Conservation (phyloP, 2,113 vertebrate genomes). For the Kobus ellipsiprymnus region DNA sequence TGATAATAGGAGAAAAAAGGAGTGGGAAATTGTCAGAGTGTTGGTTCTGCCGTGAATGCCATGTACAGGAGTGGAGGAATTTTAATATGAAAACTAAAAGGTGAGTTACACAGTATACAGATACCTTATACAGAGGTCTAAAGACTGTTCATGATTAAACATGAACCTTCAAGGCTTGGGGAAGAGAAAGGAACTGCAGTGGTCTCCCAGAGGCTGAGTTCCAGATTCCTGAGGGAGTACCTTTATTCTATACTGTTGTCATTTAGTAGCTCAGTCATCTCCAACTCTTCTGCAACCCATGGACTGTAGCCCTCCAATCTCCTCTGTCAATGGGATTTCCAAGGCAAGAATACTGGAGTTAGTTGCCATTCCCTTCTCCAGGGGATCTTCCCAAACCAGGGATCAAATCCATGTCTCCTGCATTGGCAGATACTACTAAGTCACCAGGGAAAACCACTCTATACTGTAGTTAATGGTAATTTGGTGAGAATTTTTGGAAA, state of each 20-base stretch:
- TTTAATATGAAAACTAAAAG: not conserved
- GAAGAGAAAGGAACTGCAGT: not conserved
- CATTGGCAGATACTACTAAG: not conserved
- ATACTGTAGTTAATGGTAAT: constrained; percentile 11
- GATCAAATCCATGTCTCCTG: not conserved
- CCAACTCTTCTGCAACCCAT: not conserved
- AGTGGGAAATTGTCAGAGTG: not conserved
- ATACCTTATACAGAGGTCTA: not conserved
- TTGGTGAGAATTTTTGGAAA: constrained; percentile 4
- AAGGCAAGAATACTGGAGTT: not conserved
- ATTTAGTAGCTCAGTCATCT: not conserved
- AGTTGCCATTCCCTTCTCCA: not conserved
- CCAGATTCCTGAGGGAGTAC: not conserved
- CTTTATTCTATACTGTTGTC: not conserved
- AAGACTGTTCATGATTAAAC: not conserved
- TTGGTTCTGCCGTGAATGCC: not conserved
- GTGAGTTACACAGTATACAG: not conserved
- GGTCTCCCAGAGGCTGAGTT: not conserved
- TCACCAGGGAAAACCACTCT: not conserved
- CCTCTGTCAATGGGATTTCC: not conserved
- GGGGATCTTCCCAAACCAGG: not conserved
- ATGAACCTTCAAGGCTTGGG: not conserved
- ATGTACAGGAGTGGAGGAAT: not conserved
- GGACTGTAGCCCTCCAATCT: not conserved
- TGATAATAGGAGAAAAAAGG: not conserved